These are phyloP conservation scores for Pedicia rivosa DNA, from an alignment of 2,888 invertebrate species.

Conservation along the genomic window DNA sequence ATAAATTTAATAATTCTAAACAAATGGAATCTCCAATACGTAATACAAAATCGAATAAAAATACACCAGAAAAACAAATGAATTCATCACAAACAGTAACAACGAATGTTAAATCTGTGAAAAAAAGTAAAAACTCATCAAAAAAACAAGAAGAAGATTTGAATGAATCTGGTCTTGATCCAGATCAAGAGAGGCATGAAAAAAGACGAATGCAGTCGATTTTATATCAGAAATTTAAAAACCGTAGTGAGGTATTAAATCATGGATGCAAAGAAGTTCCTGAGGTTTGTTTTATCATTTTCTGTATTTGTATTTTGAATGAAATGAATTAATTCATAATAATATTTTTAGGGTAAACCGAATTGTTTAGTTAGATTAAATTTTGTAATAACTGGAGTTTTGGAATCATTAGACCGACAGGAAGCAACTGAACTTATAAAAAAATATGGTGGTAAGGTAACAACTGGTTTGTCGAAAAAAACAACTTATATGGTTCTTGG, in stretches of 20 bases:
- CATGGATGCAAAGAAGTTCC: conserved; percentile 73
- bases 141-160: conserved; percentile 31
- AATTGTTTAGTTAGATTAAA: conserved; percentile 53
- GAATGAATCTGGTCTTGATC: neutral
- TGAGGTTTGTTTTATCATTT: conserved; percentile 35
- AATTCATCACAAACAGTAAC: no score
- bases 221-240: conserved; percentile 59
- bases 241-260: conserved; percentile 63
- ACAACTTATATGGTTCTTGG: conserved; percentile 71
- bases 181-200: conserved; percentile 54
- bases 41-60: conserved; percentile 13
- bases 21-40: neutral
- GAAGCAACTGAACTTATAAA: conserved; percentile 58
- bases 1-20: neutral
- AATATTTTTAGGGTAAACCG: conserved; percentile 41
- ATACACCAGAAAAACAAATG: conserved; percentile 8
- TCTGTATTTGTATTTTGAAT: neutral
- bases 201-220: conserved; percentile 45
- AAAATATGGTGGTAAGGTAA: conserved; percentile 66
- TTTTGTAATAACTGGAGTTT: conserved; percentile 69
- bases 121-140: conserved; percentile 2
- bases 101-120: neutral
- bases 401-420: conserved; percentile 75
- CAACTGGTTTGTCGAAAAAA: conserved; percentile 57
- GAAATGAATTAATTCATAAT: neutral